A percentile compares a stretch with the other conserved stretches of the same genome.
Conservation (phyloP, 1,140 invertebrate genomes). For the Helicorthomorpha holstii region DNA sequence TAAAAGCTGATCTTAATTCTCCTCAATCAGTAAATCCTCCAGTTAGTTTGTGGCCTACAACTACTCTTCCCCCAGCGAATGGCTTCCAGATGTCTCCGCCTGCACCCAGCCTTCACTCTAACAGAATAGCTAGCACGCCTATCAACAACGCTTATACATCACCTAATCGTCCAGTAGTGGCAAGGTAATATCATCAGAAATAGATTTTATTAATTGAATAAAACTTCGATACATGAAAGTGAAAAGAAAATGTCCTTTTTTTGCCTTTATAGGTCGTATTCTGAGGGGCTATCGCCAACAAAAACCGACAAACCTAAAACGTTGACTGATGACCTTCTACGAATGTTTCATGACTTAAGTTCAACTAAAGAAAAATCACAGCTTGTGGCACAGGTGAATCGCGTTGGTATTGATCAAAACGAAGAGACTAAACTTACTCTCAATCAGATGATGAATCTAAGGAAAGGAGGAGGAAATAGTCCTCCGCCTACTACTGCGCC, state of each 20-base stretch:
- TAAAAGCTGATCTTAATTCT: too few species aligned
- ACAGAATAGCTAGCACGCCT: too few species aligned
- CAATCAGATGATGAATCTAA: background rate
- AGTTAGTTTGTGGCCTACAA: background rate
- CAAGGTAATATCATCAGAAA: too few species aligned
- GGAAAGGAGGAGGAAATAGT: background rate
- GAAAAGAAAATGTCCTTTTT: background rate
- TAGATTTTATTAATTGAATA: too few species aligned
- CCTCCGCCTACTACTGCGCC: background rate
- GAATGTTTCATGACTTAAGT: constrained; percentile 10
- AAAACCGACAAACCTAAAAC: constrained; percentile 7
- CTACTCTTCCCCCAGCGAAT: background rate
- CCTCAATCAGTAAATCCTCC: background rate
- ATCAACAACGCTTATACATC: too few species aligned
- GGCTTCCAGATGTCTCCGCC: too few species aligned
- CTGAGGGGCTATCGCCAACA: background rate
- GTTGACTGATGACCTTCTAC: constrained; percentile 10
- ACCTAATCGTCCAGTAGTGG: too few species aligned
- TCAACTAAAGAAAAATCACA: background rate
- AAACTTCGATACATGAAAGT: too few species aligned
- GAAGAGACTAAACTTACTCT: constrained; percentile 1
- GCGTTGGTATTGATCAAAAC: too few species aligned
- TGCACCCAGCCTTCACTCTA: too few species aligned
- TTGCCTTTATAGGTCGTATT: background rate
- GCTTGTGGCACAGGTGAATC: background rate